Conservation (phyloP, 2,113 vertebrate species). For the Psammodynastes pulverulentus region DNA sequence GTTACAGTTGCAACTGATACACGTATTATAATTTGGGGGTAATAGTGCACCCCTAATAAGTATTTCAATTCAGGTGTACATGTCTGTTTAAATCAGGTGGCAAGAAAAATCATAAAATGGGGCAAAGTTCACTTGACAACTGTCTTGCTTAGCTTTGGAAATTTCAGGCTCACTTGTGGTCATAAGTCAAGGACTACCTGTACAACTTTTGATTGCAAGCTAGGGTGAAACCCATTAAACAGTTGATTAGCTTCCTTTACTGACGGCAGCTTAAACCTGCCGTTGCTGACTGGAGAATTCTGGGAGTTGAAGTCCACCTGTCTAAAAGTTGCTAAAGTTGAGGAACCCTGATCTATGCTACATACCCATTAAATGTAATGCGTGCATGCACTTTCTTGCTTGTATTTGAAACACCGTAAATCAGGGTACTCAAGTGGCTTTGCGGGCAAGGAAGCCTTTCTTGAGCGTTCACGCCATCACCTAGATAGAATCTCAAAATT, state of each 20-base stretch:
- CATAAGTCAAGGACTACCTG: not conserved
- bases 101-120: not conserved
- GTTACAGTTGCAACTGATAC: not conserved
- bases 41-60: not conserved
- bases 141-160: not conserved
- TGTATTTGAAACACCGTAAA: not conserved
- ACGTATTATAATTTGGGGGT: not conserved
- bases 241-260: not conserved
- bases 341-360: not conserved
- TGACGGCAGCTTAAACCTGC: not conserved
- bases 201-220: not conserved
- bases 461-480: not conserved
- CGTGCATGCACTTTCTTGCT: not conserved
- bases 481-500: not conserved
- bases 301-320: not conserved
- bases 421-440: not conserved
- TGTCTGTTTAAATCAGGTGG: not conserved
- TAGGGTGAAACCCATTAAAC: not conserved
- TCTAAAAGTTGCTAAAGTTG: not conserved
- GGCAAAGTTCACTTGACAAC: not conserved
- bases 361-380: not conserved
- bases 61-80: not conserved
- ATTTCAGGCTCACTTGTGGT: not conserved
- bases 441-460: not conserved
- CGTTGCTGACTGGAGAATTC: not conserved